These are phyloP conservation scores for Drosophila falleni DNA, from an alignment of 2,888 invertebrate genomes.

Conservation along the genomic window DNA sequence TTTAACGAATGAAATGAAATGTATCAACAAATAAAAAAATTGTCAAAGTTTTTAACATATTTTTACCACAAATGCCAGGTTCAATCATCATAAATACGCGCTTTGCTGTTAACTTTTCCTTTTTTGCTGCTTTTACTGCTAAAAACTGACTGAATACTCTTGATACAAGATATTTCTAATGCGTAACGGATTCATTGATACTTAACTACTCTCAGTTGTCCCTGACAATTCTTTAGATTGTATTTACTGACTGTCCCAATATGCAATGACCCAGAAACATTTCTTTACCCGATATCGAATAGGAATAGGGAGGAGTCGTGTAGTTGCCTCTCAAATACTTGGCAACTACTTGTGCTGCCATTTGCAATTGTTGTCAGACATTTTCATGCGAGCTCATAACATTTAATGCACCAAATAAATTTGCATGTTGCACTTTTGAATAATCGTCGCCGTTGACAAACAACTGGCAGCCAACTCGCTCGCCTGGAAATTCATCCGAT, in stretches of 20 bases:
- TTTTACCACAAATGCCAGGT: no score
- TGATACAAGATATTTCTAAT: neutral
- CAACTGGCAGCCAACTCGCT: conserved; percentile 73
- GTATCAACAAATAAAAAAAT: no score
- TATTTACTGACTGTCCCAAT: conserved; percentile 1
- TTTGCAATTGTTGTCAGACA: conserved; percentile 76
- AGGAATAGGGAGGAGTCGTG: neutral
- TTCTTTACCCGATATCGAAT: conserved; percentile 1
- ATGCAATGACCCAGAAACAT: conserved; percentile 26
- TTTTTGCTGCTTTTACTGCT: neutral
- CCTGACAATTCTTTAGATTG: neutral
- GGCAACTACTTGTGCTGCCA: conserved; percentile 62
- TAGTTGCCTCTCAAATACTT: conserved; percentile 32
- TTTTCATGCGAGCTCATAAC: conserved; percentile 81
- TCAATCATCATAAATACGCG: no score
- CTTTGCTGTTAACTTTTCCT: neutral
- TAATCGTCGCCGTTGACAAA: conserved; percentile 79
- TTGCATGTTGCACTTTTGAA: conserved; percentile 81
- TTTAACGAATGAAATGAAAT: no score
- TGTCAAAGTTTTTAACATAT: no score
- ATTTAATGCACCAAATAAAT: conserved; percentile 79
- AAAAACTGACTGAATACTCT: neutral
- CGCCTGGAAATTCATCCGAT: conserved; percentile 40
- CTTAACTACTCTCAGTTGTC: neutral
- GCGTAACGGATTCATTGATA: neutral